These are phyloP conservation scores for Lasioglossum leucozonium DNA, from an alignment of 2,888 invertebrate species.

Conservation along the genomic window DNA sequence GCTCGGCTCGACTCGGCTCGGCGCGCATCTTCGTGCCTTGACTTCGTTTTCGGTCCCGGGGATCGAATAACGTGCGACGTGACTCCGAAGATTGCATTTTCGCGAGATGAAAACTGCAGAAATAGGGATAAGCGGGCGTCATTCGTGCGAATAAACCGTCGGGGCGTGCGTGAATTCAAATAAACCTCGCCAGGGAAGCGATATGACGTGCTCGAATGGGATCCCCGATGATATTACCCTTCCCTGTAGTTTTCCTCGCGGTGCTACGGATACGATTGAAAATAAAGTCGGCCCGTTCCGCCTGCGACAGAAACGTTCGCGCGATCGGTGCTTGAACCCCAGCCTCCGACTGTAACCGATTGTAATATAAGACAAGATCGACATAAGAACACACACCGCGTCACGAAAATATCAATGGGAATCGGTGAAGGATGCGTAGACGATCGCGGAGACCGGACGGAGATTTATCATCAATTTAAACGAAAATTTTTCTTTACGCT, in stretches of 20 bases:
- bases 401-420: background rate
- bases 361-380: conserved; percentile 15
- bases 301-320: conserved; percentile 1
- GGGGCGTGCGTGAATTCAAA: conserved; percentile 68
- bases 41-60: conserved; percentile 59
- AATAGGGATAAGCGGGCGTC: conserved; percentile 69
- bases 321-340: conserved; percentile 23
- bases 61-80: conserved; percentile 72
- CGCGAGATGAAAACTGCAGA: conserved; percentile 71
- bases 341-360: background rate
- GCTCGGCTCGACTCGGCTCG: conserved; percentile 2
- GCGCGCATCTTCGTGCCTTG: conserved; percentile 57
- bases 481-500: too few species aligned
- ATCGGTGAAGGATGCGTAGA: background rate
- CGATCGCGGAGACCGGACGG: too few species aligned
- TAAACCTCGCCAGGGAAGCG: conserved; percentile 55
- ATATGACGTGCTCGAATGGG: conserved; percentile 56
- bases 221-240: conserved; percentile 48
- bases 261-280: conserved; percentile 43
- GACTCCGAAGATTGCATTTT: conserved; percentile 71
- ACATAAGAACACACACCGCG: background rate
- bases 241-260: conserved; percentile 35
- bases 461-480: too few species aligned
- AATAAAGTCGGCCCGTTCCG: conserved; percentile 37
- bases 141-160: conserved; percentile 70